phyloP scores from a whole-genome alignment of 2,113 vertebrate species.

The Crotalus viridis region DNA sequence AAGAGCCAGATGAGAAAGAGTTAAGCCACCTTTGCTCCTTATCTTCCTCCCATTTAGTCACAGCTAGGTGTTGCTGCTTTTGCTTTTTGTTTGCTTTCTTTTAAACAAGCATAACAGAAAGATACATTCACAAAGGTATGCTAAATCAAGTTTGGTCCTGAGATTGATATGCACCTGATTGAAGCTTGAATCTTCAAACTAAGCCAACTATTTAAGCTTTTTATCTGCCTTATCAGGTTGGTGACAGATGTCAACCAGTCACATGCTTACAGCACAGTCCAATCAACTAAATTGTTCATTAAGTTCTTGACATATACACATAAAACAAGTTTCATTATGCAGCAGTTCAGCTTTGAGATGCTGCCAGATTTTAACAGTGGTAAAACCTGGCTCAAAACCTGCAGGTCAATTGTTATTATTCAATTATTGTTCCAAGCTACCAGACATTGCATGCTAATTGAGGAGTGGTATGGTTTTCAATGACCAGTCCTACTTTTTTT shows the following conservation, averaged over 20 bases:
- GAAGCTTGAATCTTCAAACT: background rate
- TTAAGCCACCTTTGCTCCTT: background rate
- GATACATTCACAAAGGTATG: background rate
- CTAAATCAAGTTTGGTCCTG: background rate
- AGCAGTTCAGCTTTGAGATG: background rate
- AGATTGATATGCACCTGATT: constrained; percentile 5
- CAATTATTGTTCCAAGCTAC: background rate
- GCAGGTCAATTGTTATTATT: background rate
- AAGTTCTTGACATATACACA: constrained; percentile 18
- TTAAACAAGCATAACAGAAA: background rate
- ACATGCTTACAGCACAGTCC: background rate
- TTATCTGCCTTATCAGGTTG: constrained; percentile 9
- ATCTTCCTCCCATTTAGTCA: background rate
- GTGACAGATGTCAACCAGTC: constrained; percentile 24
- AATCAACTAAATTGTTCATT: constrained; percentile 22
- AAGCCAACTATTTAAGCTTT: constrained; percentile 1
- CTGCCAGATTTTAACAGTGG: constrained; percentile 2
- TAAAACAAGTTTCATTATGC: constrained; percentile 28
- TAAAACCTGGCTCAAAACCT: background rate
- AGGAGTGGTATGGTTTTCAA: background rate
- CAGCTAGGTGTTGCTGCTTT: background rate
- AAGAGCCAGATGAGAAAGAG: background rate
- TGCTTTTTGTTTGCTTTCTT: background rate
- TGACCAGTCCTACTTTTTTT: background rate
- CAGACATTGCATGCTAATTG: background rate